These are phyloP conservation scores for Eristalis pertinax DNA, from an alignment of 2,888 invertebrate species.

Conservation along the genomic window DNA sequence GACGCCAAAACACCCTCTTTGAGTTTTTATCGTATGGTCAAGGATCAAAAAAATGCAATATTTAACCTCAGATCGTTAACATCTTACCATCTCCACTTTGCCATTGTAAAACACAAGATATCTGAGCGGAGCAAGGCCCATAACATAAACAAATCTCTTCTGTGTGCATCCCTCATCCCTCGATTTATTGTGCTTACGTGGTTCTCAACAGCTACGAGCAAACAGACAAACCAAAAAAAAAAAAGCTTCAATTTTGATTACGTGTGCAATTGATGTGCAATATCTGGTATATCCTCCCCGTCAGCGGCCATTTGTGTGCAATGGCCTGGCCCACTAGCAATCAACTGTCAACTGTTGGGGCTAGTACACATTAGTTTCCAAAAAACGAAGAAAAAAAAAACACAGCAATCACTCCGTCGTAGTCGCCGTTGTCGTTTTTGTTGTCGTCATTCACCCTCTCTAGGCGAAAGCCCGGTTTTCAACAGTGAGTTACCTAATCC, in stretches of 20 bases:
- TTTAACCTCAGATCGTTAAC: not conserved
- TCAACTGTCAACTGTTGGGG: not conserved
- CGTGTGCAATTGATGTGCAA: slow-evolving; percentile 64
- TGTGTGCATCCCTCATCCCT: not conserved
- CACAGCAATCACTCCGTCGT: too few species aligned
- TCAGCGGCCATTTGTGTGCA: too few species aligned
- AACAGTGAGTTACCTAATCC: not conserved
- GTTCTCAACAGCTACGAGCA: slow-evolving; percentile 54
- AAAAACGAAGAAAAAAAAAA: too few species aligned
- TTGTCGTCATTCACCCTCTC: too few species aligned
- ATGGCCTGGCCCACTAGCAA: too few species aligned
- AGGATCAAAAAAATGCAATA: not conserved
- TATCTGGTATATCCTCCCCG: not conserved
- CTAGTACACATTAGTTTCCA: too few species aligned
- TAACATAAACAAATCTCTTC: not conserved
- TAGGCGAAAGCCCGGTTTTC: too few species aligned
- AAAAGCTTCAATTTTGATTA: slow-evolving; percentile 56
- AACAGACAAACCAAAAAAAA: slow-evolving; percentile 30
- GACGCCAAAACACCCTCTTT: slow-evolving; percentile 45
- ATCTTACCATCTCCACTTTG: not conserved
- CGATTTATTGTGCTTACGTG: slow-evolving; percentile 50
- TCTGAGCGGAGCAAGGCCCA: not conserved
- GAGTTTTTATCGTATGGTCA: slow-evolving; percentile 33
- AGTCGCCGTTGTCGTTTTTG: too few species aligned
- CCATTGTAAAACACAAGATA: not conserved